Evolutionary conservation across 2,797 vertebrate genomes (phyloP).

Genomic region (Acanthopagrus latus): DNA sequence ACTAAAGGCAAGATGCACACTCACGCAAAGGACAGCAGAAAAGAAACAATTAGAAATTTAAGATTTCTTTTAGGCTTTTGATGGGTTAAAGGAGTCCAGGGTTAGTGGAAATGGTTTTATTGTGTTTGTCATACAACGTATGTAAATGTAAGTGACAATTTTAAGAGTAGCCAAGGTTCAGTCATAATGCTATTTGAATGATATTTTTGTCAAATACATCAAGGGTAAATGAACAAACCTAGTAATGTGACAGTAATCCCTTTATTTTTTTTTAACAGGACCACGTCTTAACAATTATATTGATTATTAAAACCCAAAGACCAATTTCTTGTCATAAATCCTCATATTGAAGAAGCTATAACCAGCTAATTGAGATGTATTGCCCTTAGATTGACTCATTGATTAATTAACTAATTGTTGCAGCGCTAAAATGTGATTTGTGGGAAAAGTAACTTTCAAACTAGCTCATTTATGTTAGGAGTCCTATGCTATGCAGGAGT

Average conservation of each 20-base stretch:
- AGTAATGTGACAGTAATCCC: neutral
- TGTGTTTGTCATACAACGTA: neutral
- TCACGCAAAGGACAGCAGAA: neutral
- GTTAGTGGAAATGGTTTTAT: slow-evolving; percentile 24
- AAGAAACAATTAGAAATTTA: neutral
- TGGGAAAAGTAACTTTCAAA: neutral
- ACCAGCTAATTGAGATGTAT: too few species aligned
- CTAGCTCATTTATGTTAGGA: neutral
- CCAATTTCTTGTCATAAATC: too few species aligned
- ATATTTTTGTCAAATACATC: neutral
- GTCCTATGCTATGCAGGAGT: neutral
- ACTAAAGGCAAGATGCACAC: neutral
- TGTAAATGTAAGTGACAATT: neutral
- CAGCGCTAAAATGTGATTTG: neutral
- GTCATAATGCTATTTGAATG: neutral
- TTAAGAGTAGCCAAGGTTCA: neutral
- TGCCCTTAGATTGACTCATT: too few species aligned
- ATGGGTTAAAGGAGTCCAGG: neutral
- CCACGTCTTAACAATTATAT: too few species aligned
- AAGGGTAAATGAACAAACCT: neutral
- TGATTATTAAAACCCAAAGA: too few species aligned
- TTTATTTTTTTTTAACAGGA: neutral
- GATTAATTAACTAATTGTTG: too few species aligned
- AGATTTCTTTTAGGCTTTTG: slow-evolving; percentile 11
- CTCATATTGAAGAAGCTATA: too few species aligned